Base-by-base conservation (phyloP, 2,797 vertebrate genomes). In the Cossypha heuglini region DNA sequence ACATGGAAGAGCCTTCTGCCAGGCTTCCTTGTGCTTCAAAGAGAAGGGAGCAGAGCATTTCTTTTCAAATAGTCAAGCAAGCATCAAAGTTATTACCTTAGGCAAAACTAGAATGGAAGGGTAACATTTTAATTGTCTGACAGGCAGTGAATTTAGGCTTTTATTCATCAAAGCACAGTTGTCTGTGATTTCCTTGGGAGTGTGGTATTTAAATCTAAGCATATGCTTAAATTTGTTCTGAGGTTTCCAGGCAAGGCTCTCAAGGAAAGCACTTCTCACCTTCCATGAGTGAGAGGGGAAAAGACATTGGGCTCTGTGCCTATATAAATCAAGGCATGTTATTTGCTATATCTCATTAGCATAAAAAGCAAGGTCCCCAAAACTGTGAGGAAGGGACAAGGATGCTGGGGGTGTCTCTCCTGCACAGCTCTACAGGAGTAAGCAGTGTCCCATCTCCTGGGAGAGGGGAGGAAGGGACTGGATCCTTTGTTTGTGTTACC, bases 201-300 rank as follows among this genome's bases (percentile, higher is more conserved):
- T 21, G 20, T 78, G 61, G 21, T 81, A 83, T 64, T 93, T 88
- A 88, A 90, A 86, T 42, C n/a, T 63, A 83, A 84, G 62, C 73
- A 81, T 77, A 38, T 68, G 88, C 75, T 78, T 64, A 67, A 72
- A 42, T 74, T 71, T 45, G 13, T 90, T 68, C 66, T 76, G 73
- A 78, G 46, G 38, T 81, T 88, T 93, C 40, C 55, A 75, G 17
- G 58, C 0, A 7, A 81, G 55, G 46, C 74, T 22, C 40, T 48
- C 7, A 13, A 46, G 69, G 35, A 75, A 28, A 52, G 31, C 0
- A 0, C 37, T 92, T 92, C 54, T 67, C 29, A 45, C 66, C 28
- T 93, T 74, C 13, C 26, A 26, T n/a, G 29, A 9, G 5, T 54
- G 49, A 78, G 58, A 81, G 35, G 37, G 12, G 43, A 52, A 67